These are phyloP conservation scores for Empidonax traillii DNA, from an alignment of 2,113 vertebrate genomes.

Conservation along the genomic window DNA sequence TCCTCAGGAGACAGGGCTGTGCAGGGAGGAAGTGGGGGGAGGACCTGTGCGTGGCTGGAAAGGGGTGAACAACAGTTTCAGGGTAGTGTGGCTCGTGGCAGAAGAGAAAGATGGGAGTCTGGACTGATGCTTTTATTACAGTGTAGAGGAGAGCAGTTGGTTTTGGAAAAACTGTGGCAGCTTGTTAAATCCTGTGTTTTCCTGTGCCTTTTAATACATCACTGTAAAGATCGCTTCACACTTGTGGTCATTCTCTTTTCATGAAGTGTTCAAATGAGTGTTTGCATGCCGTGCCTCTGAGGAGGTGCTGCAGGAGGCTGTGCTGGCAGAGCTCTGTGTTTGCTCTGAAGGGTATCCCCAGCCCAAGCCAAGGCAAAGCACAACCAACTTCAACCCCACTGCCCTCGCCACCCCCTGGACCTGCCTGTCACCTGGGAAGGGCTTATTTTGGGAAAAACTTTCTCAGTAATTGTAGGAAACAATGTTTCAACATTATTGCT, in stretches of 20 bases:
- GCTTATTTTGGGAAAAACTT: not conserved
- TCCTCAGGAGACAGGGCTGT: accelerated
- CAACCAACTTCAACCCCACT: not conserved
- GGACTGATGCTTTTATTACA: not conserved
- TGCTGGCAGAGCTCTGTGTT: not conserved
- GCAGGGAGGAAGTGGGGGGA: not conserved
- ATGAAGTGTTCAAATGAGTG: not conserved
- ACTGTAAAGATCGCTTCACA: not conserved
- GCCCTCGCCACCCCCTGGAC: accelerated
- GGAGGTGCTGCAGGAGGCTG: not conserved
- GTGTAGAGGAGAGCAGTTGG: not conserved
- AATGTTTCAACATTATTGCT: not conserved
- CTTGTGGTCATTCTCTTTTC: not conserved
- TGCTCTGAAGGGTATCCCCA: not conserved
- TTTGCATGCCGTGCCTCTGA: not conserved
- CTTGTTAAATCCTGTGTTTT: not conserved
- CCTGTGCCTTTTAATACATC: not conserved
- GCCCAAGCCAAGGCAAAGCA: accelerated
- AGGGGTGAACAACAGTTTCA: not conserved
- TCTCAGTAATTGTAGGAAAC: not conserved
- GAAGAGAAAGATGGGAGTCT: not conserved
- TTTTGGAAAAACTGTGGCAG: not conserved
- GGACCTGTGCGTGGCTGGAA: accelerated
- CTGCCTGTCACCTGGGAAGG: not conserved
- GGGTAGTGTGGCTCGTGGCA: not conserved